Evolutionary conservation across 2,797 vertebrate genomes (phyloP).

Genomic region (Neomorphus geoffroyi): DNA sequence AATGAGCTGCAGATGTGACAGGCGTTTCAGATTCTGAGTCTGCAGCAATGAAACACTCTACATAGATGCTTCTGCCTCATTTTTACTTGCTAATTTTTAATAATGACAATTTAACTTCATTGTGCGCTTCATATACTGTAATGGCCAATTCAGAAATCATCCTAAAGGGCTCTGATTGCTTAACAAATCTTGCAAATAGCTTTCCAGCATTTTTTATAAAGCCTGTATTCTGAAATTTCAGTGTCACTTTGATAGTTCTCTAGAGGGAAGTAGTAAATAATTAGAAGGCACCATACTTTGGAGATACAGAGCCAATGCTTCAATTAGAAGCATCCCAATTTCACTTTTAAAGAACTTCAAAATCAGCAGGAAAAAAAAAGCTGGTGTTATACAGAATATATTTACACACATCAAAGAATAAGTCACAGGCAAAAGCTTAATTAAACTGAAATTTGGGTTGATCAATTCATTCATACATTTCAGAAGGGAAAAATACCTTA

Average conservation of each 20-base stretch:
- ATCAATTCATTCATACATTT: conserved; percentile 48
- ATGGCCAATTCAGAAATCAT: conserved; percentile 34
- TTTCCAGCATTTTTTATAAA: conserved; percentile 20
- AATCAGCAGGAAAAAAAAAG: conserved; percentile 36
- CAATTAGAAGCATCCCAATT: conserved; percentile 51
- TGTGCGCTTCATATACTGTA: background rate
- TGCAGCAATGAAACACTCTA: background rate
- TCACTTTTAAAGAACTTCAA: conserved; percentile 50
- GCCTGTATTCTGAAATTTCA: conserved; percentile 10
- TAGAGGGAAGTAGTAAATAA: conserved; percentile 56
- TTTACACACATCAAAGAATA: conserved; percentile 56
- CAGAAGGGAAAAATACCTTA: conserved; percentile 43
- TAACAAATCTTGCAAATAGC: conserved; percentile 53
- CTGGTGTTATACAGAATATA: conserved; percentile 51
- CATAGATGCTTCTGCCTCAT: conserved; percentile 20
- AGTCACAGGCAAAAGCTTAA: conserved; percentile 45
- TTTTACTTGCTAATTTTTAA: conserved; percentile 63
- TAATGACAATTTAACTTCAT: conserved; percentile 60
- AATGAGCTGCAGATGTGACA: conserved; percentile 40
- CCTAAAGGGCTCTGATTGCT: conserved; percentile 55
- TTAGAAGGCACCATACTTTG: conserved; percentile 18
- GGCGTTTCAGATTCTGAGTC: background rate
- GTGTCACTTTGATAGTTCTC: conserved; percentile 38
- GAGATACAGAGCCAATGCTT: conserved; percentile 33
- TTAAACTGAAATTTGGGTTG: conserved; percentile 46